Evolutionary conservation across 2,113 vertebrate species (phyloP), one percentile per base, ranked within the genome.

Genomic region (Thalassoma bifasciatum): DNA sequence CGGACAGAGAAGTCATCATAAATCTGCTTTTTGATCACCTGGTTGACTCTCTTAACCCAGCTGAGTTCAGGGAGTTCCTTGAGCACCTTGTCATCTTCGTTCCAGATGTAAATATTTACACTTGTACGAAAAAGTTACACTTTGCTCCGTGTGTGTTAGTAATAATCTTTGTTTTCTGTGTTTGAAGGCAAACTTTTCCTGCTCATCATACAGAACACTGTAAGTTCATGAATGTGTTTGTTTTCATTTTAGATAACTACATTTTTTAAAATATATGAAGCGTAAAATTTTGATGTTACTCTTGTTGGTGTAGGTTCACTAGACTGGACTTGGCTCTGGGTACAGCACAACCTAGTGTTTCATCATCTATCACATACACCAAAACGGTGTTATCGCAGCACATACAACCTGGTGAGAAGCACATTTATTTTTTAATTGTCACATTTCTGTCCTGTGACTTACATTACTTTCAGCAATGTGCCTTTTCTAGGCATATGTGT

Each of bases 131-230:
- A 8, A 1, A 19, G 38, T 37, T 36, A 13, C 3, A n/a, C 1
- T 36, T 57, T 22, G 13, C 12, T n/a, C 2, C 10, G 1, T n/a
- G 34, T 54, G 10, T 68, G 5, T 60, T 71, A 14, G 19, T 80
- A 62, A 30, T 30, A 2, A 44, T 60, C 11, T 58, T 68, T 63
- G 6, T 78, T 42, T 85, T 72, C 23, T 64, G 50, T 21, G 44
- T 37, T 72, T 66, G 2, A 59, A 91, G 86, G 81, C 17, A 46
- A 84, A 81, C 38, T 37, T 93, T 16, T 78, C 86, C 46, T 93
- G 92, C 50, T 74, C 84, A 11, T 56, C 81, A 19, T 89, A 80
- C 86, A 87, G 26, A 84, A 72, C n/a, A 10, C 75, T 93, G 92
- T 93, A 40, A 89, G 92, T 84, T 72, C 21, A 61, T 24, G 34